Evolutionary conservation across 2,888 invertebrate genomes (phyloP).

Genomic region (Selenia dentaria): DNA sequence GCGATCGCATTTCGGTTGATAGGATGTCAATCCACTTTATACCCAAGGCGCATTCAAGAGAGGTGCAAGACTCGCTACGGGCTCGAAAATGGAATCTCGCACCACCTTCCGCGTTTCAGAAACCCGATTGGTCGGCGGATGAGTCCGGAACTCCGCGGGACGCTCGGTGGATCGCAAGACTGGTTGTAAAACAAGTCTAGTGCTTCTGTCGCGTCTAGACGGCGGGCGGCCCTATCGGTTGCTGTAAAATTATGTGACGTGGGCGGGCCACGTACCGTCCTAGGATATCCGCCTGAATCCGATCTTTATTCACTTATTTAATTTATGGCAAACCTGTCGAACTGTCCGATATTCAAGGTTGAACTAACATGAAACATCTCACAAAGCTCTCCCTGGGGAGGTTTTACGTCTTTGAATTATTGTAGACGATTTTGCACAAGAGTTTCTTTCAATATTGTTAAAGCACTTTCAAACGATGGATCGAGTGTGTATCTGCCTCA

Average conservation of each 20-base stretch:
- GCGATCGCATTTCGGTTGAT: conserved; percentile 49
- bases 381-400: conserved; percentile 4
- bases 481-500: conserved; percentile 3
- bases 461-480: conserved; percentile 9
- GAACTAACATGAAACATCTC: conserved; percentile 6
- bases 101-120: conserved; percentile 51
- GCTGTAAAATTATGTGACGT: conserved; percentile 77
- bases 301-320: conserved; percentile 51
- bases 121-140: conserved; percentile 61
- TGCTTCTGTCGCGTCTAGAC: conserved; percentile 77
- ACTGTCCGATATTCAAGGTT: conserved; percentile 22
- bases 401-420: conserved; percentile 1
- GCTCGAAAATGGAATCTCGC: conserved; percentile 62
- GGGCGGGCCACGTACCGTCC: conserved; percentile 50
- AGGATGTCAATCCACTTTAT: conserved; percentile 54
- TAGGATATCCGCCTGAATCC: conserved; percentile 56
- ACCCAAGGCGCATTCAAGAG: conserved; percentile 51
- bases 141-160: conserved; percentile 44
- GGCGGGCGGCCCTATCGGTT: conserved; percentile 62
- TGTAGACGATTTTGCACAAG: conserved; percentile 7
- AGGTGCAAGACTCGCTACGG: conserved; percentile 36
- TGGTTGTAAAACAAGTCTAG: conserved; percentile 70
- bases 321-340: conserved; percentile 39
- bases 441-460: conserved; percentile 3
- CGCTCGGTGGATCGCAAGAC: conserved; percentile 42